A percentile compares a stretch with the other conserved stretches of the same genome.
Conservation (phyloP, 2,797 vertebrate genomes). For the Microcaecilia unicolor region DNA sequence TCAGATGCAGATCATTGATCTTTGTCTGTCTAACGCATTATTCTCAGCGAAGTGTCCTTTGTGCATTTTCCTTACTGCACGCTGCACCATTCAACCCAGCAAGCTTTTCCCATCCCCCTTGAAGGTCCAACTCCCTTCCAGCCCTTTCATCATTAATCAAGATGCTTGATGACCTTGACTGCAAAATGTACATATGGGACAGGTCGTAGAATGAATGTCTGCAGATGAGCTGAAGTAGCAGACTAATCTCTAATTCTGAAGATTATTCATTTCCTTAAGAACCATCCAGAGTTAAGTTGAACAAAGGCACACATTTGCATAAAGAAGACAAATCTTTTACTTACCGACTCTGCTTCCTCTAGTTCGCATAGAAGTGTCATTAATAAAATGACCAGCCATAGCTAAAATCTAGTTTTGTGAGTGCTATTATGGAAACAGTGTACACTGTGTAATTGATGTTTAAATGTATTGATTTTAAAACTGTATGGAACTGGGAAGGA, state of each 20-base stretch:
- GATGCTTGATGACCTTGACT: slow-evolving; percentile 13
- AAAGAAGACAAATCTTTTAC: too few species aligned
- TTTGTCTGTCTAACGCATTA: slow-evolving; percentile 8
- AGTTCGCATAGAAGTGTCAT: too few species aligned
- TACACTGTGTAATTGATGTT: too few species aligned
- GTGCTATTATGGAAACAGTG: too few species aligned
- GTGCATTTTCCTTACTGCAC: neutral
- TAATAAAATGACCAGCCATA: too few species aligned
- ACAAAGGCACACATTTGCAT: too few species aligned
- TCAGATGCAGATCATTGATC: slow-evolving; percentile 12
- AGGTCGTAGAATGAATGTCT: slow-evolving; percentile 8
- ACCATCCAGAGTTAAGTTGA: too few species aligned
- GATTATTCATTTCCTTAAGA: too few species aligned
- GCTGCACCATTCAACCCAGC: neutral
- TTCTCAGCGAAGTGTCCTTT: neutral
- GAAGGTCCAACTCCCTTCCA: slow-evolving; percentile 7
- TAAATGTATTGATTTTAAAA: too few species aligned
- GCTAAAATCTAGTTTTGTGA: too few species aligned
- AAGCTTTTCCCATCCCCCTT: neutral
- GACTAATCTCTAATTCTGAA: fast-evolving
- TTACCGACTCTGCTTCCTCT: too few species aligned
- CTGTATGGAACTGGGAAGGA: too few species aligned
- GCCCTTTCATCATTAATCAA: slow-evolving; percentile 18
- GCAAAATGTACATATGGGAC: neutral
- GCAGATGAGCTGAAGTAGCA: neutral